These are phyloP conservation scores for Chymomyza amoena DNA, from an alignment of 2,888 invertebrate species.

Conservation along the genomic window DNA sequence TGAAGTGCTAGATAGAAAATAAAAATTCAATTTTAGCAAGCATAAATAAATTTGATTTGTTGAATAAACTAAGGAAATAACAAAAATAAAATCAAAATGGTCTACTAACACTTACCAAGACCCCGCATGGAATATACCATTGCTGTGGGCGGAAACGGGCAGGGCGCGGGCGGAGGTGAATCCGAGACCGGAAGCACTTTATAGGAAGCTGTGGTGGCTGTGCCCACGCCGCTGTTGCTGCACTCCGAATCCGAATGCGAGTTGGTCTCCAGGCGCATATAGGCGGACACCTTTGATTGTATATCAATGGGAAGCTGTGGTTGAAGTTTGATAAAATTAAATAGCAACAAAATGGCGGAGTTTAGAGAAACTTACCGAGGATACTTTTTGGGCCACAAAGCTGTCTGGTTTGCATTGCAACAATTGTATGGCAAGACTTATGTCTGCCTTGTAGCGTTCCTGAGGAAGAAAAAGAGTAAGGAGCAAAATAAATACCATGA, in stretches of 20 bases:
- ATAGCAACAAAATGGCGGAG: not conserved
- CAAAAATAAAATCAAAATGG: slow-evolving; percentile 65
- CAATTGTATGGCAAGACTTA: slow-evolving; percentile 94
- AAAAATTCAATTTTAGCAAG: not conserved
- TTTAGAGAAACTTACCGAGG: slow-evolving; percentile 84
- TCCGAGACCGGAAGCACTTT: slow-evolving; percentile 79
- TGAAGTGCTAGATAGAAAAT: not conserved
- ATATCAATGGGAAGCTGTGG: slow-evolving; percentile 92
- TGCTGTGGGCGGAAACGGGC: slow-evolving; percentile 89
- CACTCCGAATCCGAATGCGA: slow-evolving; percentile 79
- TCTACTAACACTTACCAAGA: slow-evolving; percentile 79
- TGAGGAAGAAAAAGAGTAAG: slow-evolving; percentile 72
- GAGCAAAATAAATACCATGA: slow-evolving; percentile 13
- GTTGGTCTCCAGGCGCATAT: slow-evolving; percentile 79
- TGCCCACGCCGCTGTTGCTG: slow-evolving; percentile 78
- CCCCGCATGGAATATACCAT: slow-evolving; percentile 86
- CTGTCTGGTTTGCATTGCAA: slow-evolving; percentile 96
- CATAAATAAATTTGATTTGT: slow-evolving; percentile 10
- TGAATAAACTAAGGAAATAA: slow-evolving; percentile 1
- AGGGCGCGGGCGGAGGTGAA: slow-evolving; percentile 77
- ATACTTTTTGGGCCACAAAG: slow-evolving; percentile 94
- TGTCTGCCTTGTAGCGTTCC: slow-evolving; percentile 96
- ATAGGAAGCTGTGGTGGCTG: slow-evolving; percentile 77
- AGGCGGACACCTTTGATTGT: slow-evolving; percentile 92
- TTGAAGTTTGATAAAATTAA: slow-evolving; percentile 1